Conservation (phyloP, 1,140 invertebrate species). For the Wiebesia pumilae region DNA sequence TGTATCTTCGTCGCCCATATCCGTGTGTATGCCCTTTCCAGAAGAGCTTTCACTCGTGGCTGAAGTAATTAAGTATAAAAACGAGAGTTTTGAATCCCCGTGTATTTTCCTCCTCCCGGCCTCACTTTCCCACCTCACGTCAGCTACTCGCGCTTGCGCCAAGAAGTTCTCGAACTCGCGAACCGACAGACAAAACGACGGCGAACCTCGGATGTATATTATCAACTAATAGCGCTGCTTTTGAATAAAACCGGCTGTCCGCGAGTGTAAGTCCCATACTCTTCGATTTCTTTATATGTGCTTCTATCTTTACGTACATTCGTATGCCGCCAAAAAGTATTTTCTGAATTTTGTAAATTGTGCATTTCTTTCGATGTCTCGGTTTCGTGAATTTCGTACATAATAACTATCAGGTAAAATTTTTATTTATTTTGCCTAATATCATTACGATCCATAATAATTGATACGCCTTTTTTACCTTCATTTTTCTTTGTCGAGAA, state of each 20-base stretch:
- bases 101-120: conserved; percentile 81
- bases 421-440: neutral
- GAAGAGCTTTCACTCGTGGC: neutral
- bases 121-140: conserved; percentile 82
- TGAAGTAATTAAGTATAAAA: conserved; percentile 11
- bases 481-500: too few species aligned
- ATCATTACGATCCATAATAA: too few species aligned
- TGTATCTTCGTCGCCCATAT: neutral
- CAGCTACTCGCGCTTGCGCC: neutral
- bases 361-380: neutral
- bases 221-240: conserved; percentile 47
- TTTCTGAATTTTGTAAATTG: too few species aligned
- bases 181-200: neutral
- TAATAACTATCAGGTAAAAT: neutral
- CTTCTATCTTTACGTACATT: neutral
- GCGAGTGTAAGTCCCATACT: neutral
- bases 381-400: neutral
- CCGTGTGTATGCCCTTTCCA: neutral
- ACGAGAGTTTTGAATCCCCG: conserved; percentile 25
- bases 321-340: too few species aligned
- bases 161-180: neutral
- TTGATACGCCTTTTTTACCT: too few species aligned
- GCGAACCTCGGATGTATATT: conserved; percentile 48
- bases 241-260: conserved; percentile 4
- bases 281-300: neutral